Base-by-base conservation (phyloP, 2,113 vertebrate genomes). In the Carassius auratus region DNA sequence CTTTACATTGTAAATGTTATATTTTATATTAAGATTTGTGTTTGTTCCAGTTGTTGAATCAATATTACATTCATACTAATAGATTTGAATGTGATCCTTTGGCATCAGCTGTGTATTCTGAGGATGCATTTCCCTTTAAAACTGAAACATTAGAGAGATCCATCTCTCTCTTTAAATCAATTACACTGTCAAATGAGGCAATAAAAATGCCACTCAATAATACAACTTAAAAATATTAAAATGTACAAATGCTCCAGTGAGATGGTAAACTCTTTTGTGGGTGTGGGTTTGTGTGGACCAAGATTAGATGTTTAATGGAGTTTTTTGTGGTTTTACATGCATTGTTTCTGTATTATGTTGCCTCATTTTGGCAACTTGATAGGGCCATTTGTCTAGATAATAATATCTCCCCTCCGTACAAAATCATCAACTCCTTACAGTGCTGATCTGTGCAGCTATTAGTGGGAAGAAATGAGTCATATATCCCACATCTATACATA, bases 271-370 rank as follows among this genome's bases (percentile, higher is more conserved):
- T 69, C 30, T 36, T 69, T 68, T 69, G 71, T 48, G 71, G 1
- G 38, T 15, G 71, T 45, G 38, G n/a, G 42, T 45, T 10, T 45
- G 69, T 74, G 0, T 74, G 42, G 21, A 23, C 19, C 71, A 23
- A 23, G 42, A 48, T 45, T n/a, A 74, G 42, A 74, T 74, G 42
- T 74, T 48, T 48, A 74, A 74, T 74, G 71, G 71, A 74, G 21
- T 48, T 73, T 38, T 74, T 2, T 14, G 71, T 74, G 71, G 71
- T 74, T 48, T 74, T 48, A 7, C 71, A 74, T 74, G 71, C 12
- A 23, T 74, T 12, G 42, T 74, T 48, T 48, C 71, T 74, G 71
- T 74, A 74, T 74, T 23, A 74, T 74, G 71, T 74, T 74, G n/a
- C 71, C 71, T 74, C 71, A 74, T 74, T 74, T 74, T 23, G 21